A percentile compares a stretch with the other conserved stretches of the same genome.
Evolutionary conservation across 1,140 invertebrate genomes (phyloP).

Genomic region (Cyclina sinensis): DNA sequence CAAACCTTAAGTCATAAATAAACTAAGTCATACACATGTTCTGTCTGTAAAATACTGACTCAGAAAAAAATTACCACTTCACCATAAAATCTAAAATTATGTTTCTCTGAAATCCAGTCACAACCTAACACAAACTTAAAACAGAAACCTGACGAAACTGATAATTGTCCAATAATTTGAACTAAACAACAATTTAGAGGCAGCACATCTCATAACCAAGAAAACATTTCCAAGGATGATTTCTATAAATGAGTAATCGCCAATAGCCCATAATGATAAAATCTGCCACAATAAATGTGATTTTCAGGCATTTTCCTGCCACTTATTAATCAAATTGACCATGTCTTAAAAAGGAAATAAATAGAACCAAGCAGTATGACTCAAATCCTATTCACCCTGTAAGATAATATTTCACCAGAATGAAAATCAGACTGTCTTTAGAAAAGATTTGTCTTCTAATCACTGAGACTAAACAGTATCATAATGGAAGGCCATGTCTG

Average conservation of each 20-base stretch:
- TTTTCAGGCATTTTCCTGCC: conserved; percentile 50
- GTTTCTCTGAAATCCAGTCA: conserved; percentile 24
- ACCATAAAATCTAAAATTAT: too few relatives aligned
- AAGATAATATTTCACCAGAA: too few relatives aligned
- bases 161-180: conserved; percentile 48
- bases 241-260: conserved; percentile 56
- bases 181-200: conserved; percentile 22
- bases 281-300: conserved; percentile 38
- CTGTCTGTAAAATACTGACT: not conserved
- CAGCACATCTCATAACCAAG: conserved; percentile 4
- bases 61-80: conserved; percentile 12
- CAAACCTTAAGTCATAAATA: too few relatives aligned
- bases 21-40: too few relatives aligned
- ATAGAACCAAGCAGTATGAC: not conserved
- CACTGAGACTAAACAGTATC: too few relatives aligned
- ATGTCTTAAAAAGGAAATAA: conserved; percentile 53
- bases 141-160: conserved; percentile 34
- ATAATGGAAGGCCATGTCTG: too few relatives aligned
- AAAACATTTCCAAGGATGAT: conserved; percentile 26
- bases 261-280: not conserved
- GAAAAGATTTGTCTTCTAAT: too few relatives aligned
- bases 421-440: too few relatives aligned
- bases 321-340: conserved; percentile 61
- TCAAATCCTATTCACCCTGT: too few relatives aligned
- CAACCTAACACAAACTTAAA: not conserved